phyloP scores from a whole-genome alignment of 2,113 vertebrate species.

The Lycocorax pyrrhopterus region DNA sequence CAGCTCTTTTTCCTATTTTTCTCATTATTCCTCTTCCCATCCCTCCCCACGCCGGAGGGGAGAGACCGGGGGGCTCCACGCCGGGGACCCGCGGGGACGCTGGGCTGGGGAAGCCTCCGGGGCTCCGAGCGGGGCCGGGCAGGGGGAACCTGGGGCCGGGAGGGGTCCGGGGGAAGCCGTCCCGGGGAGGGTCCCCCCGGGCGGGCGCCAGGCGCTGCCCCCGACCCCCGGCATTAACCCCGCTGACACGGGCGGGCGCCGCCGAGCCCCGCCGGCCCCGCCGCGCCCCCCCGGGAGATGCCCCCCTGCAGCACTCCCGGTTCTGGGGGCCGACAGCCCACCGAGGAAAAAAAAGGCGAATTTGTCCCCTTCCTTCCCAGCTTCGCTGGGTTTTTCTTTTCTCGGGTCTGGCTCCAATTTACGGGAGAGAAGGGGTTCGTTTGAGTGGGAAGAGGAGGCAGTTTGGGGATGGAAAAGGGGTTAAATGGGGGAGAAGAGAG shows the following conservation, averaged over 20 bases:
- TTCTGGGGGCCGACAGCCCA: neutral
- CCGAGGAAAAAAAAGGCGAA: neutral
- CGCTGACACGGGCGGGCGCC: conserved; percentile 46
- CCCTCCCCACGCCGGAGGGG: neutral
- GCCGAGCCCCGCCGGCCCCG: neutral
- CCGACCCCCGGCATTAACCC: conserved; percentile 78
- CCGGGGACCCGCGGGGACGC: neutral
- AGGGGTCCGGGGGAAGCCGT: neutral
- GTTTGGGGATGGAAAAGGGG: too few relatives aligned
- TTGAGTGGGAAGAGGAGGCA: neutral
- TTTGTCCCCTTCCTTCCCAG: neutral
- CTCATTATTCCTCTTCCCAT: too few relatives aligned
- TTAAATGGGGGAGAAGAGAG: neutral
- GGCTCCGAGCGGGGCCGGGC: neutral
- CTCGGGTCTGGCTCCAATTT: neutral
- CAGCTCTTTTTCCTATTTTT: neutral
- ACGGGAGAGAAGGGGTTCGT: neutral
- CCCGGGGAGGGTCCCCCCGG: neutral
- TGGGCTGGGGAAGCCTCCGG: neutral
- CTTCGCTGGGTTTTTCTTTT: too few relatives aligned
- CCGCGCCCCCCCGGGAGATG: neutral
- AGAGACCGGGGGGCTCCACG: neutral
- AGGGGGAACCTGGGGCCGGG: neutral
- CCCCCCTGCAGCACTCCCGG: neutral
- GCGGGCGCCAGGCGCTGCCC: conserved; percentile 79